Evolutionary conservation across 2,888 invertebrate genomes (phyloP).

Genomic region (Lypha dubia): DNA sequence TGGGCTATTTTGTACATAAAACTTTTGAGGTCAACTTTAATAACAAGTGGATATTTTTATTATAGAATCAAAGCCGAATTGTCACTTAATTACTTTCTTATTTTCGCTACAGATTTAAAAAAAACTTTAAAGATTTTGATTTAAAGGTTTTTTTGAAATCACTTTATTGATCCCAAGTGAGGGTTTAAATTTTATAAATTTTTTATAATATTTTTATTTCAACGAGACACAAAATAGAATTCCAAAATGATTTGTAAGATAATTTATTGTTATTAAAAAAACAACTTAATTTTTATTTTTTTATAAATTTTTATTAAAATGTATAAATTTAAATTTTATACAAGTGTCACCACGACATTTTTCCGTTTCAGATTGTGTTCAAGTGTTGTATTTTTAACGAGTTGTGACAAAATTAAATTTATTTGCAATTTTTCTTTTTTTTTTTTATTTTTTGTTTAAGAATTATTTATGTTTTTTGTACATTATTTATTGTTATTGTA

Average conservation of each 20-base stretch:
- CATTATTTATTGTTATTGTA: slow-evolving; percentile 49
- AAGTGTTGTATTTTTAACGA: slow-evolving; percentile 12
- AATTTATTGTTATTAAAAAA: no score
- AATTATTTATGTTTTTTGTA: slow-evolving; percentile 1
- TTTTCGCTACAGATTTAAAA: no score
- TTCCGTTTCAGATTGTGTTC: not conserved
- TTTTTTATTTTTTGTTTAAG: slow-evolving; percentile 22
- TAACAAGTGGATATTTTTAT: no score
- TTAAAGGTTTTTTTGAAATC: no score
- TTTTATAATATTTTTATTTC: not conserved
- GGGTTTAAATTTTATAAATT: no score
- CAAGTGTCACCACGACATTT: not conserved
- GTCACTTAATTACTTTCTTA: no score
- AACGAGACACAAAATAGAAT: not conserved
- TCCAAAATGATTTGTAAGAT: not conserved
- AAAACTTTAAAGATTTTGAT: no score
- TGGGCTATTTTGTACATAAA: no score
- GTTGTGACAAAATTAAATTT: slow-evolving; percentile 24
- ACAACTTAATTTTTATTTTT: slow-evolving; percentile 1
- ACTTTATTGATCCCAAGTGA: no score
- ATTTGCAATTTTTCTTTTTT: slow-evolving; percentile 14
- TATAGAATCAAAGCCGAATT: no score
- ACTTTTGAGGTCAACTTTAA: no score
- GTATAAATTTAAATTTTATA: slow-evolving; percentile 21
- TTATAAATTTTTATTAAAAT: not conserved